A percentile compares a stretch with the other conserved stretches of the same genome.
phyloP scores from a whole-genome alignment of 2,888 invertebrate species.

The Dyspetes luteomarginatus region DNA sequence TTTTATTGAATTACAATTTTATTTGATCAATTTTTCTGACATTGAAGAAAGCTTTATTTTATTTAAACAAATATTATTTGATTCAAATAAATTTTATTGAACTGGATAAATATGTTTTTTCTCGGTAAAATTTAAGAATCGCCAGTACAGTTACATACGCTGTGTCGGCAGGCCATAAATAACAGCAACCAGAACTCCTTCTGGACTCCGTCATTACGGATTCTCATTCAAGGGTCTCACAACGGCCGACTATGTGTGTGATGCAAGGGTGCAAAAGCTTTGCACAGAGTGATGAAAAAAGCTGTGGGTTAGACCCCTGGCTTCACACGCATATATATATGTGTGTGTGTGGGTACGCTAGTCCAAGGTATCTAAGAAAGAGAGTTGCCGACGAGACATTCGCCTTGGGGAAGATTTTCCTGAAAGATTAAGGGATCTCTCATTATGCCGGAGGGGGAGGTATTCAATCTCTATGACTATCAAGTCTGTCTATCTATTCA shows the following conservation, averaged over 20 bases:
- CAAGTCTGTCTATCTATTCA: slow-evolving; percentile 46
- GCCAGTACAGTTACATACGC: slow-evolving; percentile 23
- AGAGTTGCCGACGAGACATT: slow-evolving; percentile 47
- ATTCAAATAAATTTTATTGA: not conserved
- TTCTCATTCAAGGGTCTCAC: slow-evolving; percentile 59
- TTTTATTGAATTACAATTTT: no score
- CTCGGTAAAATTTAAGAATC: not conserved
- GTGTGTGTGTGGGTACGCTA: not conserved
- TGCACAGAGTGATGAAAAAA: slow-evolving; percentile 8
- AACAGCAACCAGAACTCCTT: slow-evolving; percentile 19
- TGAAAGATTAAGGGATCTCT: slow-evolving; percentile 59
- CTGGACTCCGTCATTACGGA: slow-evolving; percentile 55
- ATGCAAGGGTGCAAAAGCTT: slow-evolving; percentile 45
- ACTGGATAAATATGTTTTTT: not conserved
- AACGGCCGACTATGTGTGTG: slow-evolving; percentile 29
- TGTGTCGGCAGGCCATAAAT: slow-evolving; percentile 9
- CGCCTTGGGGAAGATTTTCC: slow-evolving; percentile 52
- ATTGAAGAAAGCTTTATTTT: not conserved
- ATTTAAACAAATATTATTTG: no score
- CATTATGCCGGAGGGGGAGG: slow-evolving; percentile 18
- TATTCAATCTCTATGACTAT: slow-evolving; percentile 48
- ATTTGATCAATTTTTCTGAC: no score
- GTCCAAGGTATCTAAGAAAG: slow-evolving; percentile 18
- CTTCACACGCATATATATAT: not conserved
- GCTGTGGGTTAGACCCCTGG: not conserved